A percentile compares a stretch with the other conserved stretches of the same genome.
Evolutionary conservation across 1,140 invertebrate species (phyloP).

Genomic region (Leptinotarsa lineolata): DNA sequence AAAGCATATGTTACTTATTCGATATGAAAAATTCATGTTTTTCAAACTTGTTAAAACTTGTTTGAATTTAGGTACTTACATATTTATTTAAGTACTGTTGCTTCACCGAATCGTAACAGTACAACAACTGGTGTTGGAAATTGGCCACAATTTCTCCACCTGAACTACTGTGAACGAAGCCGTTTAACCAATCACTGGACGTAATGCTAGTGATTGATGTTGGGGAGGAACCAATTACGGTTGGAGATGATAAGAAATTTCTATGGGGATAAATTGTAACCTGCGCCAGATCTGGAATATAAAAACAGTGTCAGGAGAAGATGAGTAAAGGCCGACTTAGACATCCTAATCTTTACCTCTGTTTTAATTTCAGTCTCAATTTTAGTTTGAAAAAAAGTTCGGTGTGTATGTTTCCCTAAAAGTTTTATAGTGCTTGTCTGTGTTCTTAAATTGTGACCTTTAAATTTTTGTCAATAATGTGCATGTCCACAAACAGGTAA

Average conservation of each 20-base stretch:
- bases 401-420: no score
- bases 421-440: no score
- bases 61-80: background rate
- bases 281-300: slow-evolving; percentile 30
- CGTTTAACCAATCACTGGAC: slow-evolving; percentile 49
- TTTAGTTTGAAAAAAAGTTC: no score
- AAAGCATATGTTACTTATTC: no score
- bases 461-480: no score
- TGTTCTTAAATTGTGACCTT: no score
- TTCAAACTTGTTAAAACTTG: background rate
- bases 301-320: background rate
- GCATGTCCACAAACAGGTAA: no score
- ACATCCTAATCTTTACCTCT: no score
- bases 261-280: slow-evolving; percentile 31
- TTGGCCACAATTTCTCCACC: slow-evolving; percentile 42
- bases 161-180: slow-evolving; percentile 39
- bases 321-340: no score
- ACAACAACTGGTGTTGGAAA: slow-evolving; percentile 44
- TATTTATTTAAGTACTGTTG: background rate
- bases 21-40: background rate
- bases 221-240: slow-evolving; percentile 27
- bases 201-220: slow-evolving; percentile 36
- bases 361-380: no score
- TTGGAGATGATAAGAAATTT: slow-evolving; percentile 33
- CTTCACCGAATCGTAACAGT: background rate